Base-by-base conservation (phyloP, 2,113 vertebrate species). In the Tachysurus fulvidraco region DNA sequence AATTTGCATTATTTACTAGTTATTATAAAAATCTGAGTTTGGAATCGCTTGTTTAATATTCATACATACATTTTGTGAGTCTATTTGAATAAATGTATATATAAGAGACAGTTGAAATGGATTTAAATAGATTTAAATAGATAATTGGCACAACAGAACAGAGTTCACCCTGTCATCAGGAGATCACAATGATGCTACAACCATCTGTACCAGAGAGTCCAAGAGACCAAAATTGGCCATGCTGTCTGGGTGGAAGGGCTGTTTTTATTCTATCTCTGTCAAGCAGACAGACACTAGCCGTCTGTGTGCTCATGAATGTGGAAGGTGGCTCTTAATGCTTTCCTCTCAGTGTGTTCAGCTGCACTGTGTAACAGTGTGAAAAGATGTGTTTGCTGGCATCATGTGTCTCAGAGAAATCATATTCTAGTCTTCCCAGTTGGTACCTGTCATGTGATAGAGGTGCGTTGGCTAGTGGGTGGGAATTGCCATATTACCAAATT, bases 201-300 rank as follows among this genome's bases (percentile, higher is more conserved):
- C 54, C 54, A 59, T 80, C 55, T 1, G 10, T 28, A 16, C 7
- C 52, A 78, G 17, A 57, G 28, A 41, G 55, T 60, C 55, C 78
- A 81, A 81, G 21, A 81, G 30, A 41, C 28, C 28, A 60, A 81
- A 81, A 60, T 25, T 81, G 55, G 28, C 76, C 76, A 78, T 54
- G n/a, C 50, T 10, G 14, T 55, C 76, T 30, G 50, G 13, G 28
- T 79, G 76, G 76, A 52, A 79, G 50, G 54, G 28, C 1, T 79
- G 19, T 30, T 57, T 55, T 79, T 55, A 57, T 79, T 57, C n/a
- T 57, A 3, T 57, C 28, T 1, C 52, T 36, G 13, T 79, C 77
- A 79, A 30, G 16, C 21, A 60, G 19, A 60, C 19, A 81, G 19
- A 81, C 30, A 81, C 57, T 41, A 23, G 30, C 55, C 36, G 41